A percentile compares a stretch with the other conserved stretches of the same genome.
These are phyloP conservation scores for Brachyhypopomus gauderio DNA, from an alignment of 2,113 vertebrate genomes.

Conservation along the genomic window DNA sequence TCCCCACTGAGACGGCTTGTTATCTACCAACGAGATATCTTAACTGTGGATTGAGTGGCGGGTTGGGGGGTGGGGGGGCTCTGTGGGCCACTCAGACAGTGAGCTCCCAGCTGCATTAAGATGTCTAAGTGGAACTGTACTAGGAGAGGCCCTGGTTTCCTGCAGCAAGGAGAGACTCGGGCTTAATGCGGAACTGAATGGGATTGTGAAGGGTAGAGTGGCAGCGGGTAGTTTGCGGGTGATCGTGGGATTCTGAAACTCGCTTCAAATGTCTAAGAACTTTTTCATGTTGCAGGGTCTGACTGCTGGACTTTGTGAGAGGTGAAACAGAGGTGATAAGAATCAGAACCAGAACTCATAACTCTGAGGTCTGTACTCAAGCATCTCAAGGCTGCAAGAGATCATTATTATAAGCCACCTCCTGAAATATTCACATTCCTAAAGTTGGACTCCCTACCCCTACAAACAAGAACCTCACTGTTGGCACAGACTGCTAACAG, in stretches of 20 bases:
- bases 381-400: neutral
- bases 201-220: neutral
- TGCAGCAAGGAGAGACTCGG: slow-evolving; percentile 9
- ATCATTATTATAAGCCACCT: neutral
- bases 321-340: neutral
- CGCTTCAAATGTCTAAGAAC: slow-evolving; percentile 23
- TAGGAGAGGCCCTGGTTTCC: slow-evolving; percentile 16
- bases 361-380: neutral
- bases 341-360: neutral
- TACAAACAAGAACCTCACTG: no score
- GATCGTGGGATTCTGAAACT: neutral
- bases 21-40: slow-evolving; percentile 60
- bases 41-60: slow-evolving; percentile 57
- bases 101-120: slow-evolving; percentile 48
- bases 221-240: neutral
- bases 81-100: slow-evolving; percentile 33
- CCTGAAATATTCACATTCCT: slow-evolving; percentile 9
- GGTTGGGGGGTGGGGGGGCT: slow-evolving; percentile 31
- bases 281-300: neutral
- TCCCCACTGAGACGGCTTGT: slow-evolving; percentile 57
- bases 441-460: neutral
- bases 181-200: slow-evolving; percentile 8
- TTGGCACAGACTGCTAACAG: no score
- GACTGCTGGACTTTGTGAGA: neutral
- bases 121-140: slow-evolving; percentile 39